Evolutionary conservation across 2,797 vertebrate genomes (phyloP), one percentile per base, ranked within the genome.

Genomic region (Melanotaenia maccullochi): DNA sequence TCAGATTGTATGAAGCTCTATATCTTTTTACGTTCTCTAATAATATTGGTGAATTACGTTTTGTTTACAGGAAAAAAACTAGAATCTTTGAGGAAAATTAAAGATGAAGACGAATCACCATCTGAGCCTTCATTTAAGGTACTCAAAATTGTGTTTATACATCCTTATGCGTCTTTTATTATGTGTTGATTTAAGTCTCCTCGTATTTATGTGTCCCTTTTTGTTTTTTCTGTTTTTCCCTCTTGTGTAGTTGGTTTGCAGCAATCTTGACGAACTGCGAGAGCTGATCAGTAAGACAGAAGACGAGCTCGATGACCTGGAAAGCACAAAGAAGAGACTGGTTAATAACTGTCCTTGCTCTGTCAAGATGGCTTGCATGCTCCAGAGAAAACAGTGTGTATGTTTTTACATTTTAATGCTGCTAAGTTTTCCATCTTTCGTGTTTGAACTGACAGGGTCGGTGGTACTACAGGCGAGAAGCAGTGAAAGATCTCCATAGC

Each of bases 211-310:
- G 3, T 59, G 0, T 4, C 38, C 14, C 2, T 52, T 51, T 55
- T 14, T 28, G 1, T 14, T 30, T 32, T 40, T 1, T 2, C 47
- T 25, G 35, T 1, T 64, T 61, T 38, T 61, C 65, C 38, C 3
- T 67, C 16, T 14, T 69, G 13, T 84, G 18, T 61, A 99, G 98
- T 93, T 99, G 94, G 96, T 99, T 84, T 99, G 98, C 94, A 96
- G 95, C 88, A 98, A 95, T 95, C 95, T 99, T 88, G 95, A 97
- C 84, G 96, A 99, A 89, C 94, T 99, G 92, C 96, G 97, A 91
- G 95, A 95, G 78, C 95, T 99, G 82, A 99, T 99, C 89, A 96
- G 95, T 93, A 98, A 96, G 95, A 98, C 95, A 68, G 97, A 99
- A 85, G 97, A 96, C 90, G 97, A 99, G 90, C 96, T 99, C 71